Base-by-base conservation (phyloP, 2,113 vertebrate species). In the Coptodon bakossiorum region DNA sequence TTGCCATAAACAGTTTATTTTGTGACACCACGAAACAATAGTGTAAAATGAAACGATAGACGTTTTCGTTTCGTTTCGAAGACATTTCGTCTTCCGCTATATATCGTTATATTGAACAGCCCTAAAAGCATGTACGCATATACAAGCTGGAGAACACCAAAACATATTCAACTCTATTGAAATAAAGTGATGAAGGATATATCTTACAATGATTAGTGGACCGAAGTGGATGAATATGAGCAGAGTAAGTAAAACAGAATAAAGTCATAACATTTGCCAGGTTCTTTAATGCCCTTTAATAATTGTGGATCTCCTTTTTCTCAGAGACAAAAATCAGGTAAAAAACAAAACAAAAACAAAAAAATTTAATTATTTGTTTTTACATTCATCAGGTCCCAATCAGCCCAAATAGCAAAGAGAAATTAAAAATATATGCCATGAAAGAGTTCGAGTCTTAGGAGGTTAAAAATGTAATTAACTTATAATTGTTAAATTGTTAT, bases 81-180 rank as follows among this genome's bases (percentile, higher is more conserved):
- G n/a, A n/a, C n/a, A 27, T 27, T 0, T 27, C 6, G 4, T 56
- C 53, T 27, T 0, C 6, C 11, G 1, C 0, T 7, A 24, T 0
- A 56, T 4, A 56, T 56, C 53, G 0, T 27, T 56, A 56, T 56
- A 13, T 27, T 2, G 54, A 56, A 56, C 11, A 56, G 22, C 3
- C 54, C 54, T 27, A 66, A 66, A 66, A 36, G 31, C 34, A 36
- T 66, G 34, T 11, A 1, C 6, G 27, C 5, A 59, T 31, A 61
- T 38, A n/a, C 17, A 19, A 66, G 61, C 31, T 36, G 9, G 31
- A 66, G 10, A 66, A n/a, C 31, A 66, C 34, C 31, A 36, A 36
- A 66, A 36, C 31, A 11, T 36, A n/a, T 36, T 63, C 9, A 66
- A 3, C 31, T 29, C 31, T 12, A 63, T 11, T 63, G 31, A 12